These are phyloP conservation scores for Hyphantria cunea DNA, from an alignment of 1,140 invertebrate genomes.

Conservation along the genomic window DNA sequence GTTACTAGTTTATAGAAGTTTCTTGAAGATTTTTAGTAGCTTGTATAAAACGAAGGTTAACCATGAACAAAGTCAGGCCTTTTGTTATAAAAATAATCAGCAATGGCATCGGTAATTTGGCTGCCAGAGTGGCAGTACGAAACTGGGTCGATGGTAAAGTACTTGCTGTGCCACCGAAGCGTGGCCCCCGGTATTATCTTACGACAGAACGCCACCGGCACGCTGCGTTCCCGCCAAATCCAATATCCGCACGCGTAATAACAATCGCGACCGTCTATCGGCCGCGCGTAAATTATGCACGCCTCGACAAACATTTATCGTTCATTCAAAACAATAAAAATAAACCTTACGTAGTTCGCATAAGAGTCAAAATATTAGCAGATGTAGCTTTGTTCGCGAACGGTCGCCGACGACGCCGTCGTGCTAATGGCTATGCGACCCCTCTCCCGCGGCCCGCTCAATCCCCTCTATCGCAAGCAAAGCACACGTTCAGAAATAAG, in stretches of 20 bases:
- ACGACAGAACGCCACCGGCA: slow-evolving; percentile 44
- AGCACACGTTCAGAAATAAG: slow-evolving; percentile 50
- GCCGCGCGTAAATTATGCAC: slow-evolving; percentile 77
- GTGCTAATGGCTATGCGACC: slow-evolving; percentile 64
- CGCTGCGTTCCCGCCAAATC: slow-evolving; percentile 54
- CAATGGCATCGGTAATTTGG: slow-evolving; percentile 15
- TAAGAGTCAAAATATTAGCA: slow-evolving; percentile 27
- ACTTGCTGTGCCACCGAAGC: slow-evolving; percentile 16
- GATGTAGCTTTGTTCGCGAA: slow-evolving; percentile 39
- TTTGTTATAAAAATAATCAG: no score
- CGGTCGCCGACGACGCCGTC: slow-evolving; percentile 54
- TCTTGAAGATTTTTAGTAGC: no score
- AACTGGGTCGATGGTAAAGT: slow-evolving; percentile 28
- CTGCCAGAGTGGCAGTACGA: slow-evolving; percentile 21
- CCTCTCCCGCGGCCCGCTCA: slow-evolving; percentile 40
- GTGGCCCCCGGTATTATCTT: slow-evolving; percentile 53
- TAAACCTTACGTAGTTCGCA: slow-evolving; percentile 23
- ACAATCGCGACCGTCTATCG: slow-evolving; percentile 75
- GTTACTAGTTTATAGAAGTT: no score
- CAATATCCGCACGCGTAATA: slow-evolving; percentile 74
- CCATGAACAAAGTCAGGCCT: background rate
- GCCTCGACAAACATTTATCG: slow-evolving; percentile 32
- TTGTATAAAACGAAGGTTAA: slow-evolving; percentile 6
- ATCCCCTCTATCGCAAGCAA: slow-evolving; percentile 34
- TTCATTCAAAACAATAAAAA: slow-evolving; percentile 29